Evolutionary conservation across 2,888 invertebrate genomes (phyloP).

Genomic region (Mythimna loreyi): DNA sequence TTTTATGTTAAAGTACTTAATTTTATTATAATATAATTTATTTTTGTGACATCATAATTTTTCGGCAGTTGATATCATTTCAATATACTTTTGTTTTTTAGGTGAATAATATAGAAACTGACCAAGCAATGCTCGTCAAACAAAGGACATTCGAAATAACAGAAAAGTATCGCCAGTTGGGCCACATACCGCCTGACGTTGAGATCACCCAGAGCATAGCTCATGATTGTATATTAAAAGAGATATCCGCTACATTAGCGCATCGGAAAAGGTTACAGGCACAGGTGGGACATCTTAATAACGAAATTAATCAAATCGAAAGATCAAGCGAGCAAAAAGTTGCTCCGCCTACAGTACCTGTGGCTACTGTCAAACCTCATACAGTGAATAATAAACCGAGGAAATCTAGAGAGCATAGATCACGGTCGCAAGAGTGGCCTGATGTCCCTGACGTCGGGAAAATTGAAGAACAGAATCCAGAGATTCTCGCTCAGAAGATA

Average conservation of each 20-base stretch:
- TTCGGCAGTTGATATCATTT: conserved; percentile 9
- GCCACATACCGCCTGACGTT: conserved; percentile 88
- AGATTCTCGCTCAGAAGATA: conserved; percentile 97
- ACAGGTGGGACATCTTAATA: conserved; percentile 94
- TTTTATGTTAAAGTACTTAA: conserved; percentile 33
- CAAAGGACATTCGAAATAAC: conserved; percentile 94
- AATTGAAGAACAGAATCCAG: conserved; percentile 98
- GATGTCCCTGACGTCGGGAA: conserved; percentile 97
- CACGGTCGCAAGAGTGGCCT: conserved; percentile 97
- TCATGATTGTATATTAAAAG: conserved; percentile 95
- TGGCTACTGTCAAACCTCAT: conserved; percentile 87
- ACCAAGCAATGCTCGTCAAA: conserved; percentile 93
- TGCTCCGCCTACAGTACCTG: conserved; percentile 73
- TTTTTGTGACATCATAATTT: background rate
- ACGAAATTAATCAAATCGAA: conserved; percentile 94
- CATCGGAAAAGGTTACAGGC: conserved; percentile 96
- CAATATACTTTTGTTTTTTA: conserved; percentile 69
- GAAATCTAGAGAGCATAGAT: conserved; percentile 93
- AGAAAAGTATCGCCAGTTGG: conserved; percentile 92
- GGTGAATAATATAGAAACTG: conserved; percentile 93
- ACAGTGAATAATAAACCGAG: conserved; percentile 82
- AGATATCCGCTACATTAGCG: conserved; percentile 96
- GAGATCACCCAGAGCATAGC: conserved; percentile 93
- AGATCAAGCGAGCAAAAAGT: conserved; percentile 92
- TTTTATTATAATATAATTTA: conserved; percentile 27